phyloP scores from a whole-genome alignment of 2,888 invertebrate species.

The Leuctra nigra region DNA sequence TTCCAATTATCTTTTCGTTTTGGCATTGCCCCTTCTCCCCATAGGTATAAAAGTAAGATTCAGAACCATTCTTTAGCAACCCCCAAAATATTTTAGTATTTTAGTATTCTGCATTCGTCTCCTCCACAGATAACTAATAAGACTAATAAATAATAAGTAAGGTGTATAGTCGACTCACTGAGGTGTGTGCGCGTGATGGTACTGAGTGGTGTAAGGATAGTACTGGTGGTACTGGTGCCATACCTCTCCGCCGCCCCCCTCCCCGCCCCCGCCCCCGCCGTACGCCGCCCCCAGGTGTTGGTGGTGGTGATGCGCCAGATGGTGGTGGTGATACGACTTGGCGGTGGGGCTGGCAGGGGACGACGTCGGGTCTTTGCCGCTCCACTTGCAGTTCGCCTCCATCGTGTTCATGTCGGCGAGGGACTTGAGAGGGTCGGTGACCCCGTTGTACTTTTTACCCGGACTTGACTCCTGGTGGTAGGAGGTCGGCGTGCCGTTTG shows the following conservation, averaged over 20 bases:
- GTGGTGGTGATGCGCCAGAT: constrained; percentile 35
- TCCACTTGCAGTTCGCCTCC: constrained; percentile 38
- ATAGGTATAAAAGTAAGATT: too few relatives aligned
- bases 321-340: constrained; percentile 30
- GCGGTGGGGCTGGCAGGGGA: constrained; percentile 34
- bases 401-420: constrained; percentile 45
- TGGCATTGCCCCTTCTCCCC: too few relatives aligned
- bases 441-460: constrained; percentile 27
- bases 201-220: constrained; percentile 49
- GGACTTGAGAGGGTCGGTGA: constrained; percentile 42
- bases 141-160: constrained; percentile 20
- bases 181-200: constrained; percentile 41
- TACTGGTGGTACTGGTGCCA: constrained; percentile 52
- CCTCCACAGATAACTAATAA: too few relatives aligned
- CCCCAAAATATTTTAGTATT: too few relatives aligned
- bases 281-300: constrained; percentile 35
- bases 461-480: constrained; percentile 25
- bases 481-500: constrained; percentile 24
- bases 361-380: constrained; percentile 31
- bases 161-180: constrained; percentile 44
- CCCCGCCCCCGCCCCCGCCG: constrained; percentile 33
- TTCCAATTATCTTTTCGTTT: too few relatives aligned
- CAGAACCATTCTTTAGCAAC: too few relatives aligned
- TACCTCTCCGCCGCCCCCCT: constrained; percentile 38
- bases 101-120: too few relatives aligned